phyloP scores from a whole-genome alignment of 2,797 vertebrate genomes.

The Gallirallus australis region DNA sequence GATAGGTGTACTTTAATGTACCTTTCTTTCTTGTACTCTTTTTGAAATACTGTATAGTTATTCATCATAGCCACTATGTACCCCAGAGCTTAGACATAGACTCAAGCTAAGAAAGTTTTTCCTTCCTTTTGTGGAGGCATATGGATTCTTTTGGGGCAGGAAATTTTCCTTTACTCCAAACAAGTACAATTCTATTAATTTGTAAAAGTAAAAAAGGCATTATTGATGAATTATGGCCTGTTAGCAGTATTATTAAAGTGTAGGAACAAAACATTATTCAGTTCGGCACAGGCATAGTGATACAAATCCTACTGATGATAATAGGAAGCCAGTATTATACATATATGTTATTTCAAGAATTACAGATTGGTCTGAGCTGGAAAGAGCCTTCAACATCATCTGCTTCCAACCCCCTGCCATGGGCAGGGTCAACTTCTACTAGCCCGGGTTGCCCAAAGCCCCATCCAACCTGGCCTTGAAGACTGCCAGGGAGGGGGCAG shows the following conservation, averaged over 20 bases:
- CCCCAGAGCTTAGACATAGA: background rate
- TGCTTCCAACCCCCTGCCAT: too few species aligned
- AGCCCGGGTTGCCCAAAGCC: too few species aligned
- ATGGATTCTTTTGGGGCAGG: background rate
- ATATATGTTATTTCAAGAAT: background rate
- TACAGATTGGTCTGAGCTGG: too few species aligned
- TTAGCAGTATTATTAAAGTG: background rate
- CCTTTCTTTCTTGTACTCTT: background rate
- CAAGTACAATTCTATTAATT: background rate
- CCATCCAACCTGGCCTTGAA: too few species aligned
- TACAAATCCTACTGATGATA: background rate
- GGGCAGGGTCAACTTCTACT: too few species aligned
- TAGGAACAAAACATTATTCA: background rate
- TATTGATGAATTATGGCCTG: background rate
- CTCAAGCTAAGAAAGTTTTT: background rate
- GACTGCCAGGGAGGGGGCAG: too few species aligned
- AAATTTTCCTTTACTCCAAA: background rate
- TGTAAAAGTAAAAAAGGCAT: background rate
- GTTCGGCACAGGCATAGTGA: background rate
- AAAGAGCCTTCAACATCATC: too few species aligned
- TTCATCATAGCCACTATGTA: background rate
- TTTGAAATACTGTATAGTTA: background rate
- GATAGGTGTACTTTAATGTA: background rate
- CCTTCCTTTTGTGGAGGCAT: background rate
- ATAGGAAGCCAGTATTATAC: background rate